Evolutionary conservation across 2,113 vertebrate genomes (phyloP).

Genomic region (Periophthalmus modestus): DNA sequence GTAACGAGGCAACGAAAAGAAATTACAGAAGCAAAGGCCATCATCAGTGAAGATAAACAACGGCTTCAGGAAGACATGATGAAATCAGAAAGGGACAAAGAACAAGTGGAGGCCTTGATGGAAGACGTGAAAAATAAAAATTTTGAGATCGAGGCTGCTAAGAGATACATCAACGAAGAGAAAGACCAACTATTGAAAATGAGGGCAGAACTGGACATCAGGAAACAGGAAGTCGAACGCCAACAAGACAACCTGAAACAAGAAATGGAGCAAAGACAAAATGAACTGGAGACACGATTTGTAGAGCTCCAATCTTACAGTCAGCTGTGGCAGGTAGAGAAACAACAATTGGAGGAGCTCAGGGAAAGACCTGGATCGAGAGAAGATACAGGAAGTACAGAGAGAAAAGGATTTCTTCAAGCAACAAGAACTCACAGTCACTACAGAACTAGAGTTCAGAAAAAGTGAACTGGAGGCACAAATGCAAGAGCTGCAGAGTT

Average conservation of each 20-base stretch:
- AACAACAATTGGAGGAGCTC: too few species aligned
- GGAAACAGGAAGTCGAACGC: neutral
- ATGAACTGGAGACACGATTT: too few species aligned
- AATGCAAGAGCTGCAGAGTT: neutral
- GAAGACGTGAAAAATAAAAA: too few species aligned
- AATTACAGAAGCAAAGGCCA: too few species aligned
- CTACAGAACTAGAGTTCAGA: slow-evolving; percentile 1
- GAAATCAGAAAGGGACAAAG: neutral
- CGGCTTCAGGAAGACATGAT: neutral
- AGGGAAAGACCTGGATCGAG: neutral
- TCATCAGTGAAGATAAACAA: too few species aligned
- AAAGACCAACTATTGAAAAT: too few species aligned
- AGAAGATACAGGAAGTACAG: neutral
- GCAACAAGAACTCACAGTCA: neutral
- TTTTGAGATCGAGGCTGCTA: too few species aligned
- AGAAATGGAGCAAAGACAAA: neutral
- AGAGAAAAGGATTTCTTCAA: neutral
- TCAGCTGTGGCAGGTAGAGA: too few species aligned
- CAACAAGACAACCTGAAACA: neutral
- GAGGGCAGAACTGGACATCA: too few species aligned
- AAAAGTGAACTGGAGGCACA: slow-evolving; percentile 16
- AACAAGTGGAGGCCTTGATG: neutral
- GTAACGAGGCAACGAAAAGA: too few species aligned
- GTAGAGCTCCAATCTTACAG: too few species aligned
- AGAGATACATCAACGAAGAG: too few species aligned